Evolutionary conservation across 2,113 vertebrate species (phyloP).

Genomic region (Brienomyrus brachyistius): DNA sequence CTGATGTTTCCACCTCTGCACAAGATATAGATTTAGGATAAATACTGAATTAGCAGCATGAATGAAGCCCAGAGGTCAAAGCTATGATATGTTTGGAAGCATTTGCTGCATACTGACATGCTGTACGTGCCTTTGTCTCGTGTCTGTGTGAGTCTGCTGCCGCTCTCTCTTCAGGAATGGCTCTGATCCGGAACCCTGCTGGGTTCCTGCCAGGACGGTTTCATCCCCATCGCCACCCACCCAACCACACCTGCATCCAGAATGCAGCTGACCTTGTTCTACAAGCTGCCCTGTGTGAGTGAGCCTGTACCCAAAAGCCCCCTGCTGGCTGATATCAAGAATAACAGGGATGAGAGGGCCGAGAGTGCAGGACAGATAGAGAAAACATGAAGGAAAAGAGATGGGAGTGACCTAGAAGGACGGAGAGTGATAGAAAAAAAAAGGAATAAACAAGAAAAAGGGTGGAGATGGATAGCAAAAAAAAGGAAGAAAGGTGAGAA

Average conservation of each 20-base stretch:
- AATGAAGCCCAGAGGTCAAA: neutral
- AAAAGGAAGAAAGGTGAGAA: neutral
- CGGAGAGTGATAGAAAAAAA: neutral
- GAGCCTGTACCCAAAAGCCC: slow-evolving; percentile 33
- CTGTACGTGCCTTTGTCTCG: neutral
- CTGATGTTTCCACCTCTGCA: neutral
- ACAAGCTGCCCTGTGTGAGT: slow-evolving; percentile 37
- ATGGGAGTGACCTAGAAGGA: neutral
- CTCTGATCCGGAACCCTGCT: neutral
- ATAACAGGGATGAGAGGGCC: slow-evolving; percentile 30
- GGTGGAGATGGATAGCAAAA: neutral
- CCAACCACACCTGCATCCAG: neutral
- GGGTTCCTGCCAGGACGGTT: neutral
- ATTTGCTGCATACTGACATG: neutral
- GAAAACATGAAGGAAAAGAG: neutral
- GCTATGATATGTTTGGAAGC: neutral
- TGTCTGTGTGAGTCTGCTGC: neutral
- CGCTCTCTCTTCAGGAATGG: neutral
- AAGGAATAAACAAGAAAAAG: neutral
- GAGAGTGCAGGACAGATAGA: slow-evolving; percentile 18
- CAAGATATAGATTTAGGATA: neutral
- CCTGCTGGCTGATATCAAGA: slow-evolving; percentile 52
- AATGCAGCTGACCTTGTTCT: slow-evolving; percentile 10
- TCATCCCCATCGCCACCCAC: neutral
- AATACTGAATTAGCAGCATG: neutral